Evolutionary conservation across 2,797 vertebrate genomes (phyloP).

Genomic region (Cyprinella venusta): DNA sequence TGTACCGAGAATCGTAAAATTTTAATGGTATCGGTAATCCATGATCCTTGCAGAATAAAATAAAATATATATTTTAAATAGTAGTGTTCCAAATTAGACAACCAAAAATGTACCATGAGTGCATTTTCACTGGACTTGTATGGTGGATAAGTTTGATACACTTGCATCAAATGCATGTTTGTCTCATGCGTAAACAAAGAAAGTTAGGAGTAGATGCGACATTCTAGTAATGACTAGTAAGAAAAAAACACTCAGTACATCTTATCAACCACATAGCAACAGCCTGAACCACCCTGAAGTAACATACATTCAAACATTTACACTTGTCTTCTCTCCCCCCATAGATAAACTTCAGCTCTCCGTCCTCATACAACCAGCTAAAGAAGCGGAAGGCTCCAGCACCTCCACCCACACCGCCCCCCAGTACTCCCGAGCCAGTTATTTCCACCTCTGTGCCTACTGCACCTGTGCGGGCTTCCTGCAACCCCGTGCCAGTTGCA

Average conservation of each 20-base stretch:
- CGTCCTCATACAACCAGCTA: constrained; percentile 79
- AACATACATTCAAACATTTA: not conserved
- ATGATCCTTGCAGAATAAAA: not conserved
- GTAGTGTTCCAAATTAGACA: not conserved
- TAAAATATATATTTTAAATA: not conserved
- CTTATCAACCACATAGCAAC: not conserved
- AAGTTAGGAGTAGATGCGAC: not conserved
- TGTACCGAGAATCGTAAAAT: no score
- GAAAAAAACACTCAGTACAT: not conserved
- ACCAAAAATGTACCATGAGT: not conserved
- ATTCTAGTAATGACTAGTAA: not conserved
- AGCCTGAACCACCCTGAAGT: not conserved
- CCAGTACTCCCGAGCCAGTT: constrained; percentile 61
- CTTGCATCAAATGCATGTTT: not conserved
- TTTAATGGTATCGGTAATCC: no score
- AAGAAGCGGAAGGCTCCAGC: constrained; percentile 91
- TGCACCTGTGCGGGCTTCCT: constrained; percentile 67
- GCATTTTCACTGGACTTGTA: not conserved
- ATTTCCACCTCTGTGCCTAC: constrained; percentile 55
- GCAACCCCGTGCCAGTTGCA: constrained; percentile 72
- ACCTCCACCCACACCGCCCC: constrained; percentile 78
- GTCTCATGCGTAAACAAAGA: not conserved
- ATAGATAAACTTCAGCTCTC: constrained; percentile 79
- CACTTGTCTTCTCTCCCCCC: constrained; percentile 49
- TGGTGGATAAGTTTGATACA: not conserved